Base-by-base conservation (phyloP, 2,888 invertebrate species). In the Acrocyrtus sp. region DNA sequence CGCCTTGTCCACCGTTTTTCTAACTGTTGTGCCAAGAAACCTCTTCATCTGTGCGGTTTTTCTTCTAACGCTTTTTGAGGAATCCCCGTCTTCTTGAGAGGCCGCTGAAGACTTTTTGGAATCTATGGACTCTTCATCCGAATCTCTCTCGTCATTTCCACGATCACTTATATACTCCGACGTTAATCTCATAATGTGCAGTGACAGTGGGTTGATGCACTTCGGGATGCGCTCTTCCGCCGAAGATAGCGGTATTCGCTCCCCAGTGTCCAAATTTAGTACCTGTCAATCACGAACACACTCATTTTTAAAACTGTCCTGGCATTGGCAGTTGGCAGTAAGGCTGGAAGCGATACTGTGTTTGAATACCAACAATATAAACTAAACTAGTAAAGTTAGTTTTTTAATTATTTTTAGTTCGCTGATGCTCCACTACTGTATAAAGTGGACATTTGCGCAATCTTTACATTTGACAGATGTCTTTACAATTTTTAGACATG, bases 201-300 rank as follows among this genome's bases (percentile, higher is more conserved):
- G 86, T 21, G 95, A 95, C 70, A 98, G 87, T 3, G 97, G 98
- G 87, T 98, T 97, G 83, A 95, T 91, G 84, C 95, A 93, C 83
- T 92, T 91, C 0, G 95, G 95, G 78, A 95, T 86, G 85, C 95
- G 95, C 84, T 96, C 96, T 84, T 97, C 97, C 1, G 97, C 96
- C 82, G 93, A 92, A 83, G 95, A 96, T 72, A 98, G 86, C n/a
- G 97, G 96, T 81, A 97, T 92, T 80, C 93, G 89, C 85, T 97
- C 97, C 2, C 97, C 95, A 82, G 88, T 88, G 82, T 88, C 88
- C 77, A 88, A 83, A 80, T 89, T 88, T 69, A 87, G 82, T 24
- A 89, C 87, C 75, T 81, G 50, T 26, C n/a, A n/a, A n/a, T n/a
- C n/a, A n/a, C n/a, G n/a, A n/a, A n/a, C n/a, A n/a, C n/a, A n/a